Evolutionary conservation across 2,888 invertebrate genomes (phyloP).

Genomic region (Periphyllus acericola): DNA sequence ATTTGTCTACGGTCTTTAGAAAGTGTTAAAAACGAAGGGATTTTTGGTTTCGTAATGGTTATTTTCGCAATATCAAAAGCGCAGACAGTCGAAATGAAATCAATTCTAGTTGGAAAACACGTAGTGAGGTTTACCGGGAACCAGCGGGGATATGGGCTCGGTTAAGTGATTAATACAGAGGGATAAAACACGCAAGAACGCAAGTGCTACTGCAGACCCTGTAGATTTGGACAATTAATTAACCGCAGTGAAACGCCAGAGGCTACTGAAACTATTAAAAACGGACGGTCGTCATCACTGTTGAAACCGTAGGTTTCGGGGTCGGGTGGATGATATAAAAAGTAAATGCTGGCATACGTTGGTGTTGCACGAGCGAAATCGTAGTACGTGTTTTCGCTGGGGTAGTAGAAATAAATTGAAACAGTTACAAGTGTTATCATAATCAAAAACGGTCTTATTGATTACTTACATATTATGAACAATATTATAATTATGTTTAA

Average conservation of each 20-base stretch:
- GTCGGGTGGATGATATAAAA: no score
- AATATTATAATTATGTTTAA: no score
- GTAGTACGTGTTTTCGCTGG: not conserved
- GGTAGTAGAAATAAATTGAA: no score
- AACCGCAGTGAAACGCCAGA: not conserved
- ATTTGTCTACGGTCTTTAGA: no score
- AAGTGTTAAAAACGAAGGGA: no score
- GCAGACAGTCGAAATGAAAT: not conserved
- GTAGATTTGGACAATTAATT: slow-evolving; percentile 1
- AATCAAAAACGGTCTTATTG: no score
- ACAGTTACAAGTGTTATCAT: no score
- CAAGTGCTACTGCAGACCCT: not conserved
- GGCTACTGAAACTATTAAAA: slow-evolving; percentile 6
- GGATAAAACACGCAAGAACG: not conserved
- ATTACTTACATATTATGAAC: no score
- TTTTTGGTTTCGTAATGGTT: not conserved
- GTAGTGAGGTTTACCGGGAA: not conserved
- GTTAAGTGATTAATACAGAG: not conserved
- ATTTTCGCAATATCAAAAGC: not conserved
- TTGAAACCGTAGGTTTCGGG: not conserved
- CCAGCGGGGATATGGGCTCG: not conserved
- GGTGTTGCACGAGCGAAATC: not conserved
- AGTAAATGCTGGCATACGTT: no score
- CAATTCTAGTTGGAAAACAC: not conserved
- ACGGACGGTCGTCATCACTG: not conserved